phyloP scores from a whole-genome alignment of 1,140 invertebrate species.

The Zelostemma sp. region DNA sequence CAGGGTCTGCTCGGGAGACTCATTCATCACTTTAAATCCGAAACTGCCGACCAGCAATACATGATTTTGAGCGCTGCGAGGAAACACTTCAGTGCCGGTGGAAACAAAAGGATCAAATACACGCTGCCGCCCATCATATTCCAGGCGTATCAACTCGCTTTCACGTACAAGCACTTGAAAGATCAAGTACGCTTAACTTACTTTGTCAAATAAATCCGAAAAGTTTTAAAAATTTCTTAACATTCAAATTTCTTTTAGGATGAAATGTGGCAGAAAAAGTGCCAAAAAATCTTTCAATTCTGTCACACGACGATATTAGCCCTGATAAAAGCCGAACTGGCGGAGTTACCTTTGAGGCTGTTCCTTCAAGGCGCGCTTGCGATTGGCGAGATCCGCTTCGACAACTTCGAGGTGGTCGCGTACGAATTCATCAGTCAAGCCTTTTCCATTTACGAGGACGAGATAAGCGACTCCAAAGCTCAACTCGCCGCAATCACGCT shows the following conservation, averaged over 20 bases:
- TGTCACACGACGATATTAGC: slow-evolving; percentile 95
- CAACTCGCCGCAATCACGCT: slow-evolving; percentile 96
- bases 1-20: slow-evolving; percentile 91
- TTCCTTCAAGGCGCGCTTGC: slow-evolving; percentile 96
- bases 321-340: slow-evolving; percentile 92
- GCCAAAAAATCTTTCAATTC: slow-evolving; percentile 98
- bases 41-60: slow-evolving; percentile 93
- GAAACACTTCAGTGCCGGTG: slow-evolving; percentile 91
- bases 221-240: slow-evolving; percentile 6
- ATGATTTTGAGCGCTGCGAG: slow-evolving; percentile 89
- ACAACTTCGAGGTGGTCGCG: slow-evolving; percentile 95
- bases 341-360: slow-evolving; percentile 92
- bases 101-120: slow-evolving; percentile 88
- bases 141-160: slow-evolving; percentile 91
- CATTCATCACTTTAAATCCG: slow-evolving; percentile 90
- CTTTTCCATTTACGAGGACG: slow-evolving; percentile 98
- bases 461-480: slow-evolving; percentile 97
- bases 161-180: slow-evolving; percentile 82
- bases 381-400: slow-evolving; percentile 92
- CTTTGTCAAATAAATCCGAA: background rate
- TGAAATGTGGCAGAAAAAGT: slow-evolving; percentile 98
- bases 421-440: slow-evolving; percentile 99
- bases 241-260: slow-evolving; percentile 74
- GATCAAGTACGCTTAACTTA: slow-evolving; percentile 74
- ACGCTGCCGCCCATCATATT: slow-evolving; percentile 98